phyloP scores from a whole-genome alignment of 2,888 invertebrate genomes.

The Alloplasta piceator region DNA sequence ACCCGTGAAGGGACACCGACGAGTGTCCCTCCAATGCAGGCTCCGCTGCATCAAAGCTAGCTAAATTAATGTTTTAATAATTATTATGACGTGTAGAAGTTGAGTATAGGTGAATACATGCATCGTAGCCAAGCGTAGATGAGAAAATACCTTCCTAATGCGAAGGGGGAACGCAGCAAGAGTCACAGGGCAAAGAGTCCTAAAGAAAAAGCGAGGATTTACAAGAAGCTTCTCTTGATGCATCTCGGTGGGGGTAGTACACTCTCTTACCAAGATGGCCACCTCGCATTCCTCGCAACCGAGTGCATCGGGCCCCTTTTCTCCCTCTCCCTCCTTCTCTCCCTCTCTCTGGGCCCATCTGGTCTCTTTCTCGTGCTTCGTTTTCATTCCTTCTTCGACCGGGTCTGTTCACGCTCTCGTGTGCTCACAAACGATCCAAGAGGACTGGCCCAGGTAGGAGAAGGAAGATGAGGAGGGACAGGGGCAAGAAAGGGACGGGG shows the following conservation, averaged over 20 bases:
- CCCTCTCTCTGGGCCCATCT: conserved; percentile 27
- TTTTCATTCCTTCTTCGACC: conserved; percentile 34
- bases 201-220: conserved; percentile 63
- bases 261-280: conserved; percentile 79
- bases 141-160: conserved; percentile 55
- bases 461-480: not conserved
- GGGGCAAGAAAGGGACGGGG: conserved; percentile 18
- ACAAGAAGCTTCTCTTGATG: conserved; percentile 73
- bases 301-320: conserved; percentile 65
- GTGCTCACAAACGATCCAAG: conserved; percentile 72
- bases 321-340: conserved; percentile 43
- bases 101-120: conserved; percentile 42
- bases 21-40: conserved; percentile 23
- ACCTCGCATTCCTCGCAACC: conserved; percentile 79
- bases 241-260: conserved; percentile 66
- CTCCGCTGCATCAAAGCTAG: conserved; percentile 51
- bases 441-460: conserved; percentile 52
- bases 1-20: not conserved
- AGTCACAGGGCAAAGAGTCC: conserved; percentile 56
- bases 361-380: conserved; percentile 26
- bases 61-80: conserved; percentile 79
- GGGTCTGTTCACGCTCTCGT: conserved; percentile 62
- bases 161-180: conserved; percentile 44
- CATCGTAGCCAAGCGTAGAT: conserved; percentile 31
- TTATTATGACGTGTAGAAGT: conserved; percentile 75